Evolutionary conservation across 1,140 invertebrate species (phyloP).

Genomic region (Dryas iulia): DNA sequence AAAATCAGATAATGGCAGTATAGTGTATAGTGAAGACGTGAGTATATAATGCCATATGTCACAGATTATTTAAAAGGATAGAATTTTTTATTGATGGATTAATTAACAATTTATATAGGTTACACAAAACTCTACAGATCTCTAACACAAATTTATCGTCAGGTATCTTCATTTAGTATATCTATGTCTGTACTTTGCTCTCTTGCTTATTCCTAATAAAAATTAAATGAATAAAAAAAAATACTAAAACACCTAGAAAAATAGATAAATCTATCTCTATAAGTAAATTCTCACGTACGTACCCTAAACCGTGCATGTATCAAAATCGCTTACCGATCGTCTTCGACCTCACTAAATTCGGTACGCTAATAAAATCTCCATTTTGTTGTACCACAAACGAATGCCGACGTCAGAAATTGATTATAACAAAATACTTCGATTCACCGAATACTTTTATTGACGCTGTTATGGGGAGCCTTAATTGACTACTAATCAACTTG

Average conservation of each 20-base stretch:
- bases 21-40: too few species aligned
- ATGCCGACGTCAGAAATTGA: slow-evolving; percentile 72
- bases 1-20: too few species aligned
- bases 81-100: too few species aligned
- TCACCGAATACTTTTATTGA: slow-evolving; percentile 72
- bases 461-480: slow-evolving; percentile 69
- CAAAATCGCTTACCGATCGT: slow-evolving; percentile 27
- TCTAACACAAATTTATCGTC: too few species aligned
- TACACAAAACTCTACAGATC: too few species aligned
- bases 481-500: slow-evolving; percentile 73
- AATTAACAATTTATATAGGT: too few species aligned
- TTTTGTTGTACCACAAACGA: slow-evolving; percentile 66
- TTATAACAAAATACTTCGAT: slow-evolving; percentile 75
- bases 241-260: slow-evolving; percentile 41
- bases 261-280: slow-evolving; percentile 44
- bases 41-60: too few species aligned
- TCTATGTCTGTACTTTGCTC: too few species aligned
- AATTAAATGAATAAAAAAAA: too few species aligned
- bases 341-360: slow-evolving; percentile 69
- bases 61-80: too few species aligned
- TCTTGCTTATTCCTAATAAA: too few species aligned
- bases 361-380: slow-evolving; percentile 73
- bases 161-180: too few species aligned
- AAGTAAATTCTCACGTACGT: neutral
- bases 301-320: neutral